A percentile compares a stretch with the other conserved stretches of the same genome.
Conservation (phyloP, 2,797 vertebrate species). For the Heteromormyrus szaboi region DNA sequence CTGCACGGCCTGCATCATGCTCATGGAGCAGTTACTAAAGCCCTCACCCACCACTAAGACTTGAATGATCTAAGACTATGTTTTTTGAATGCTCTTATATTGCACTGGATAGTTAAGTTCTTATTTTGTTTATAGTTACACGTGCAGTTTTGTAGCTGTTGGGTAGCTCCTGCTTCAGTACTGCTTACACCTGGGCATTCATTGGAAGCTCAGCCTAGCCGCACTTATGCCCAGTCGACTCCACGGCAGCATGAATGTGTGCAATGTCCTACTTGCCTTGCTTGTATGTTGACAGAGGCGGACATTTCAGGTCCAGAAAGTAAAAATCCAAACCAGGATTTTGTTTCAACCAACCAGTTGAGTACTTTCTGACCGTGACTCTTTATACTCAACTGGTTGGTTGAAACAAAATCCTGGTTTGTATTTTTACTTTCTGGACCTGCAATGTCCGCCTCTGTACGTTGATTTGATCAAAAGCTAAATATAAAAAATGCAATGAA, state of each 20-base stretch:
- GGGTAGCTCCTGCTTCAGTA: neutral
- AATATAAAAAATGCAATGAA: neutral
- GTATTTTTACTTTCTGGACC: no score
- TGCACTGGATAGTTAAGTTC: neutral
- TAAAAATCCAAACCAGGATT: no score
- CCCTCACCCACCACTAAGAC: neutral
- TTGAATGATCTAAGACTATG: neutral
- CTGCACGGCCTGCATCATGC: neutral
- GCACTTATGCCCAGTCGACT: neutral
- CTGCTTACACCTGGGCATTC: neutral
- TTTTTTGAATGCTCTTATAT: neutral
- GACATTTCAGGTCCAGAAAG: no score
- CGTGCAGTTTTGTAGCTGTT: neutral
- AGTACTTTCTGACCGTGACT: no score
- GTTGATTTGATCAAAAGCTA: neutral
- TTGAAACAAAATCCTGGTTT: no score
- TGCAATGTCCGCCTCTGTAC: neutral
- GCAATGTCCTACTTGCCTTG: neutral
- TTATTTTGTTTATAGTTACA: neutral
- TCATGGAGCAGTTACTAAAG: neutral
- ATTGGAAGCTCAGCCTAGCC: neutral
- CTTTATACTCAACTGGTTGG: no score
- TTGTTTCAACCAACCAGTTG: no score
- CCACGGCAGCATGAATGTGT: neutral
- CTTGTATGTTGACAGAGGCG: neutral